These are phyloP conservation scores for Pristionchus fissidentatus DNA, from an alignment of 2,888 invertebrate genomes.

Conservation along the genomic window DNA sequence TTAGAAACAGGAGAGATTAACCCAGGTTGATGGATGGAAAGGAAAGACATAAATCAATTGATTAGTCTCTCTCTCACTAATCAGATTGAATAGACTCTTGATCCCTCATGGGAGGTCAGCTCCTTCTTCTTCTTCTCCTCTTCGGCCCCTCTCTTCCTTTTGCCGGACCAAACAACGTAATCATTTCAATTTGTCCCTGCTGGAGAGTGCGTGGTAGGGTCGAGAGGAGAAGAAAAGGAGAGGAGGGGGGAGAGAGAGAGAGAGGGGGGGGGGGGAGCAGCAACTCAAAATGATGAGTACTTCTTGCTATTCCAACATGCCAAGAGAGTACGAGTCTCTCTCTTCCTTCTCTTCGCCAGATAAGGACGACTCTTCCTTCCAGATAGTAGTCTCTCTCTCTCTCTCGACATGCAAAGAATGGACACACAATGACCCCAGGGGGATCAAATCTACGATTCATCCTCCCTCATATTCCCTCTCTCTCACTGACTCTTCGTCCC, in stretches of 20 bases:
- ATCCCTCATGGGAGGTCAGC: constrained; percentile 28
- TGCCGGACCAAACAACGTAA: constrained; percentile 31
- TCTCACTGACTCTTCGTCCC: background rate
- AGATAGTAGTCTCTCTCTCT: background rate
- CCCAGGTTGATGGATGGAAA: background rate
- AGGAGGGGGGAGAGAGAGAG: background rate
- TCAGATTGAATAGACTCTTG: constrained; percentile 1
- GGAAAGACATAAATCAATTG: background rate
- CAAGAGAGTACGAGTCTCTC: constrained; percentile 24
- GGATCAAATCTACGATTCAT: background rate
- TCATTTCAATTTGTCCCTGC: constrained; percentile 46
- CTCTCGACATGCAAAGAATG: constrained; percentile 1
- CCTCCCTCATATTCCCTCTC: background rate
- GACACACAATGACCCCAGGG: constrained; percentile 17
- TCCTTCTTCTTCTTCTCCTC: background rate
- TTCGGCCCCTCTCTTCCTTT: background rate
- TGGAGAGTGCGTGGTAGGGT: background rate
- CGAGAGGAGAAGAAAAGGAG: background rate
- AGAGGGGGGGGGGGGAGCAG: background rate
- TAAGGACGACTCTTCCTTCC: background rate
- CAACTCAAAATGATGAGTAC: constrained; percentile 35
- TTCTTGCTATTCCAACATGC: background rate
- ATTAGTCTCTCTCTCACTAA: constrained; percentile 2
- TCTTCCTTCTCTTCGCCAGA: constrained; percentile 13
- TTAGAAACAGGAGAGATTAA: too few relatives aligned